These are phyloP conservation scores for Amphilophus citrinellus DNA, from an alignment of 2,113 vertebrate species.

Conservation along the genomic window DNA sequence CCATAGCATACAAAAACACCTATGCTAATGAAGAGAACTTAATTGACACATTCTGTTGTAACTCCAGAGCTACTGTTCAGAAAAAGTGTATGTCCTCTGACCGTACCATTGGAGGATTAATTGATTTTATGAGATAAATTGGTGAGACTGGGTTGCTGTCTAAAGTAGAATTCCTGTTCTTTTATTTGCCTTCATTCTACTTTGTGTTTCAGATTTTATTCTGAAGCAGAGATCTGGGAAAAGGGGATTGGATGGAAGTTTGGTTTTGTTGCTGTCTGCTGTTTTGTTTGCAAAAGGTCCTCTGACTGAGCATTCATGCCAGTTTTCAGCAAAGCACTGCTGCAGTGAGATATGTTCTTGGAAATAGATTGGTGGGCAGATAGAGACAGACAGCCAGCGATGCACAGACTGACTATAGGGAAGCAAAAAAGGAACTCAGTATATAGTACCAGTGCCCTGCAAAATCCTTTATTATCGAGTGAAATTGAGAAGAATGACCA, in stretches of 20 bases:
- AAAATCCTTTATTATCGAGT: conserved; percentile 28
- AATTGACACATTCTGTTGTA: background rate
- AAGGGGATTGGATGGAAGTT: background rate
- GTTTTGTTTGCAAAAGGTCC: conserved; percentile 14
- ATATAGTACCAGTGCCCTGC: background rate
- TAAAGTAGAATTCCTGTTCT: background rate
- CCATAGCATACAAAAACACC: background rate
- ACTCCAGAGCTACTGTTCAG: background rate
- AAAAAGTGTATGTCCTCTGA: background rate
- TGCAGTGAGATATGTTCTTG: conserved; percentile 20
- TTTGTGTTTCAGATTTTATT: background rate
- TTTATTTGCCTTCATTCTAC: background rate
- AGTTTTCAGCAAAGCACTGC: conserved; percentile 15
- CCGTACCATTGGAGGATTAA: background rate
- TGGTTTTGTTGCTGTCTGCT: conserved; percentile 28
- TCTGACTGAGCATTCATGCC: conserved; percentile 32
- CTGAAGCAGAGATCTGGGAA: background rate
- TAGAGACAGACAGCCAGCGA: conserved; percentile 14
- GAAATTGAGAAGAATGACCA: conserved; percentile 25
- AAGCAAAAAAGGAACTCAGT: background rate
- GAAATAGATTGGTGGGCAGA: conserved; percentile 45
- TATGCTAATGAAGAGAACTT: background rate
- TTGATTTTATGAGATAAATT: background rate
- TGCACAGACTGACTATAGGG: background rate
- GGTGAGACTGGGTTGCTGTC: background rate